Evolutionary conservation across 1,140 invertebrate species (phyloP).

Genomic region (Vollenhovia emeryi): DNA sequence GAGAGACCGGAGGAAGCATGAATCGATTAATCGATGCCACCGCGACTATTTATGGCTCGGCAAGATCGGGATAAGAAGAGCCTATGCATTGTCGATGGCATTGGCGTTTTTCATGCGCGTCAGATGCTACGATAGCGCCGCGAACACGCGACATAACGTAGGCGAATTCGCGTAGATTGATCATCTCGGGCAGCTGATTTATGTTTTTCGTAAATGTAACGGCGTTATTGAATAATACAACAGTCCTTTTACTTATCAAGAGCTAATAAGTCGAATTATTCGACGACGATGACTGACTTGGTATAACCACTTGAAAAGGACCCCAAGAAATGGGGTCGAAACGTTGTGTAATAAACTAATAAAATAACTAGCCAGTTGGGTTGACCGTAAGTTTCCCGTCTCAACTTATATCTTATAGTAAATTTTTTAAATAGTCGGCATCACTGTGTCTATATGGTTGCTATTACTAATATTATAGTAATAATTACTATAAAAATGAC

Average conservation of each 20-base stretch:
- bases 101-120: slow-evolving; percentile 14
- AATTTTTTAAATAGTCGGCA: no score
- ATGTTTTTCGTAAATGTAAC: not conserved
- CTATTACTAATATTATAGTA: no score
- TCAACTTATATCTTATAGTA: no score
- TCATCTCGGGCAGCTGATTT: not conserved
- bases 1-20: not conserved
- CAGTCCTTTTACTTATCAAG: not conserved
- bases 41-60: slow-evolving; percentile 45
- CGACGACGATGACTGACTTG: no score
- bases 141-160: not conserved
- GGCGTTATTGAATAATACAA: not conserved
- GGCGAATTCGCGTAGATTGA: not conserved
- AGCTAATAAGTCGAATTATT: no score
- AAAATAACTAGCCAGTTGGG: no score
- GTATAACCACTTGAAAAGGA: no score
- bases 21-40: slow-evolving; percentile 51
- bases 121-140: not conserved
- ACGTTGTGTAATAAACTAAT: no score
- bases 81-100: slow-evolving; percentile 28
- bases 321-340: no score
- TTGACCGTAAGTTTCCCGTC: no score
- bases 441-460: no score
- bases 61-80: slow-evolving; percentile 49
- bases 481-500: no score